Evolutionary conservation across 2,888 invertebrate species (phyloP), one percentile per base, ranked within the genome.

Genomic region (Bembecia ichneumoniformis): DNA sequence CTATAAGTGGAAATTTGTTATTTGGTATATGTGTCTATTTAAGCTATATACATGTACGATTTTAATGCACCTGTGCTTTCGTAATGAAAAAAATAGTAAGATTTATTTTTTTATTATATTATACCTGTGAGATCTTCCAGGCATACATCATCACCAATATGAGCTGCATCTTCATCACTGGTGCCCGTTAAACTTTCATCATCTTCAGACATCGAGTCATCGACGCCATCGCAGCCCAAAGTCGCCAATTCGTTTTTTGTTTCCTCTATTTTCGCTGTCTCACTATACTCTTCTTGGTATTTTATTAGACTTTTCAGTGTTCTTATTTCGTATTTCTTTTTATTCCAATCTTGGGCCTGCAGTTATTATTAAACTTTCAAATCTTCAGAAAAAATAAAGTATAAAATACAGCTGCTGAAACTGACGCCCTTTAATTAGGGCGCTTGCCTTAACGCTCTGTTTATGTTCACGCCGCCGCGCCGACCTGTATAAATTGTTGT

Each of bases 41-140:
- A n/a, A n/a, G n/a, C n/a, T n/a, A n/a, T n/a, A n/a, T n/a, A n/a
- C n/a, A n/a, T n/a, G n/a, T n/a, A n/a, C n/a, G n/a, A n/a, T n/a
- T n/a, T n/a, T n/a, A n/a, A n/a, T n/a, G n/a, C n/a, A n/a, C n/a
- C n/a, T n/a, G n/a, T n/a, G n/a, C n/a, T n/a, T n/a, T n/a, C n/a
- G n/a, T n/a, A n/a, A n/a, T n/a, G n/a, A n/a, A n/a, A n/a, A n/a
- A n/a, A n/a, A n/a, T n/a, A n/a, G n/a, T n/a, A n/a, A n/a, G n/a
- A n/a, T n/a, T n/a, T n/a, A n/a, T n/a, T n/a, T n/a, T n/a, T n/a
- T n/a, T n/a, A n/a, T n/a, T n/a, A n/a, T 64, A 66, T 3, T 67
- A 77, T 40, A 89, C 92, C 94, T 54, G 92, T 92, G 10, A 95
- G 82, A 58, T 93, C 91, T 35, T 93, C 91, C 44, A 95, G 82